A percentile compares a stretch with the other conserved stretches of the same genome.
phyloP scores from a whole-genome alignment of 2,888 invertebrate genomes.

The Imbricaverruca yamaguchii region DNA sequence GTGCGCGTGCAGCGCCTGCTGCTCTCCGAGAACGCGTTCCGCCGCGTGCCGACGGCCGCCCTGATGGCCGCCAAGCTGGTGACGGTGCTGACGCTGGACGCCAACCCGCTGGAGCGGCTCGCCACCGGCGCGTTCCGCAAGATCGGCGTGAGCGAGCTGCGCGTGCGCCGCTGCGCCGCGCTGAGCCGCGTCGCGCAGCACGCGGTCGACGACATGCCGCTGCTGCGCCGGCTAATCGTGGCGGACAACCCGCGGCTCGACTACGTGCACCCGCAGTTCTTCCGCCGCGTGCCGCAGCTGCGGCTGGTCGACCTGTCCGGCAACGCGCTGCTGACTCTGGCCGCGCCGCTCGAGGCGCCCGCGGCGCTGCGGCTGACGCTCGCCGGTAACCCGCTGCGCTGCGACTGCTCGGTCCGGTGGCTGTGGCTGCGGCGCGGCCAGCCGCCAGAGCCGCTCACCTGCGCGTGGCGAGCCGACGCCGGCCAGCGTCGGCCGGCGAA shows the following conservation, averaged over 20 bases:
- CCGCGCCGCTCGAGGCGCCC: background rate
- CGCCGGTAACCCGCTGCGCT: background rate
- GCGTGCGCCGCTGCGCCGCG: background rate
- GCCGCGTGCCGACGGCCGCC: background rate
- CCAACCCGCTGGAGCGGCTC: background rate
- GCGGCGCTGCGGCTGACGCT: background rate
- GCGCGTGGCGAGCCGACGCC: too few relatives aligned
- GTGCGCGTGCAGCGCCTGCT: background rate
- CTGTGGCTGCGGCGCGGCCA: background rate
- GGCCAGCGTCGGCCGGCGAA: too few relatives aligned
- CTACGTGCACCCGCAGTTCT: background rate
- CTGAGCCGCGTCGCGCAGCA: background rate
- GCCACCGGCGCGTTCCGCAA: conserved; percentile 1
- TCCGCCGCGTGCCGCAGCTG: background rate
- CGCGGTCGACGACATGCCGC: background rate
- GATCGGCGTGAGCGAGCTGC: background rate
- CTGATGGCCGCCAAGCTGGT: background rate
- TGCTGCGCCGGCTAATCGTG: background rate
- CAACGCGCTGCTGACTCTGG: conserved; percentile 7
- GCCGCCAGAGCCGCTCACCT: too few relatives aligned
- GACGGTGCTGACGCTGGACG: background rate
- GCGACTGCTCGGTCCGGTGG: conserved; percentile 15
- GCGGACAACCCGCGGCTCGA: background rate
- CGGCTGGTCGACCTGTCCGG: background rate
- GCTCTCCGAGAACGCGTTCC: background rate